Percentiles rank a stretch among this genome's conserved stretches.
Conservation (phyloP, 2,797 vertebrate species). For the Tiaroga cobitis region DNA sequence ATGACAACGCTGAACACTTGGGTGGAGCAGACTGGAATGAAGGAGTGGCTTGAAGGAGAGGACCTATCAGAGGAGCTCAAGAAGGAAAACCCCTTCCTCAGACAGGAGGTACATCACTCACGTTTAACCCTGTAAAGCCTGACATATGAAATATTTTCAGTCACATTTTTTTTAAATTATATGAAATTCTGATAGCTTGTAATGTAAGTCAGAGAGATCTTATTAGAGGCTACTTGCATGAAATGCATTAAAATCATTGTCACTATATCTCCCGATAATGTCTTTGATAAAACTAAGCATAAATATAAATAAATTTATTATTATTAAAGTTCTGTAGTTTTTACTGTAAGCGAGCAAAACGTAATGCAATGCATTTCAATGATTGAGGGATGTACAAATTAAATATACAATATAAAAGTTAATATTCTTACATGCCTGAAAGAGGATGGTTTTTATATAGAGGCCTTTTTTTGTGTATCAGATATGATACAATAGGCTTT, state of each 20-base stretch:
- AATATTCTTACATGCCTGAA: too few relatives aligned
- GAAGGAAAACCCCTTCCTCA: slow-evolving; percentile 94
- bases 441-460: too few relatives aligned
- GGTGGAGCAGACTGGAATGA: slow-evolving; percentile 98
- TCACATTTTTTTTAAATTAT: neutral
- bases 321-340: neutral
- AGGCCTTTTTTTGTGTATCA: too few relatives aligned
- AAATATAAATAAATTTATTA: too few relatives aligned
- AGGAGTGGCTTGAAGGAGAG: slow-evolving; percentile 97
- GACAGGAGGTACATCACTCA: slow-evolving; percentile 86
- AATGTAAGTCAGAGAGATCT: neutral
- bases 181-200: neutral
- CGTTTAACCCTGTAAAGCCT: neutral
- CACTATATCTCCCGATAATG: neutral
- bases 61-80: slow-evolving; percentile 95
- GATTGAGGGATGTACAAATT: neutral
- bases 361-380: neutral
- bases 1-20: slow-evolving; percentile 90
- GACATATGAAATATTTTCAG: neutral
- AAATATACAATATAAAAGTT: too few relatives aligned
- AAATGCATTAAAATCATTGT: neutral
- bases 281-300: neutral
- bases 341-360: neutral
- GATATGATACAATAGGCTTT: neutral
- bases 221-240: neutral